Percentiles rank a stretch among this genome's conserved stretches.
Evolutionary conservation across 2,888 invertebrate species (phyloP).

Genomic region (Eupithecia insigniata): DNA sequence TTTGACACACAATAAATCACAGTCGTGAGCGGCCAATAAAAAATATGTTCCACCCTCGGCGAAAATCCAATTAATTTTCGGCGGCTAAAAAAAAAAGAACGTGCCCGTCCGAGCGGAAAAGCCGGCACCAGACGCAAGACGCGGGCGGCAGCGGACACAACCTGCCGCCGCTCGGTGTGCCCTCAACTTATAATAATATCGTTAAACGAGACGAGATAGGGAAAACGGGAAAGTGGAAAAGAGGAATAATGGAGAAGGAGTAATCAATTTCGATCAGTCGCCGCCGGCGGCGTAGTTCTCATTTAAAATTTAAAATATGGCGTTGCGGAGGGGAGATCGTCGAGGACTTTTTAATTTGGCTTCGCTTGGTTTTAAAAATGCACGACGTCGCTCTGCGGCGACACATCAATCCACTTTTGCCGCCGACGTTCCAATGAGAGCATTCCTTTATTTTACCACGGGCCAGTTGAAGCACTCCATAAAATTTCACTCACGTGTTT

Average conservation of each 20-base stretch:
- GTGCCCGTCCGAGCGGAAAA: constrained; percentile 77
- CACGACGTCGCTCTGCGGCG: constrained; percentile 77
- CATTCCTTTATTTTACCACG: constrained; percentile 54
- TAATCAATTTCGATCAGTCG: constrained; percentile 84
- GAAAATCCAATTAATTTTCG: constrained; percentile 85
- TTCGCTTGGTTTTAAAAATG: constrained; percentile 79
- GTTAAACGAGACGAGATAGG: constrained; percentile 79
- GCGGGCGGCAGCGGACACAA: constrained; percentile 43
- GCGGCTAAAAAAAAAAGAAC: constrained; percentile 81
- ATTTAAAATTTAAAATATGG: constrained; percentile 83
- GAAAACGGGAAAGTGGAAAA: constrained; percentile 77
- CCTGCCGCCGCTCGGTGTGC: constrained; percentile 33
- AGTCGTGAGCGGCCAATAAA: constrained; percentile 82
- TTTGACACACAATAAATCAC: constrained; percentile 84
- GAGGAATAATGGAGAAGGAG: constrained; percentile 83
- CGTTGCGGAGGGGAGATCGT: constrained; percentile 68
- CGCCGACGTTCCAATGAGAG: constrained; percentile 65
- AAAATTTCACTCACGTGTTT: constrained; percentile 5
- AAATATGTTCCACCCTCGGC: constrained; percentile 84
- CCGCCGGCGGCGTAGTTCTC: constrained; percentile 77
- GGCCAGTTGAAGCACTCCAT: constrained; percentile 42
- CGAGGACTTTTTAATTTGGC: constrained; percentile 83
- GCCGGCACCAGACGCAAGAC: constrained; percentile 53
- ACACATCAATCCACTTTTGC: constrained; percentile 81
- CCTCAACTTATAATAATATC: constrained; percentile 74